Evolutionary conservation across 2,888 invertebrate genomes (phyloP), one percentile per base, ranked within the genome.

Genomic region (Papilio protenor): DNA sequence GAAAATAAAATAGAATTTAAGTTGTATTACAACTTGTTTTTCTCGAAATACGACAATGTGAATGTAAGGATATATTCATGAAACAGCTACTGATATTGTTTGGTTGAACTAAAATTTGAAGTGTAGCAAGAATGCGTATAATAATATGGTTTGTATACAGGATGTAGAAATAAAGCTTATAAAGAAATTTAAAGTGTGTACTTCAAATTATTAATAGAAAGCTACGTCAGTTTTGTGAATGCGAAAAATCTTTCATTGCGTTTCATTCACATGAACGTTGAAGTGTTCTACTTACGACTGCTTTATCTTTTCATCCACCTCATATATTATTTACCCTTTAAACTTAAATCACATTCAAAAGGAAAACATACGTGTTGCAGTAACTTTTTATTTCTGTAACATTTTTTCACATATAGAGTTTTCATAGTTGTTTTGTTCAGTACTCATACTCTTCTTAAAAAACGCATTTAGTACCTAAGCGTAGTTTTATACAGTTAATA

Each of bases 171-270:
- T 64, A 66, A 66, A 66, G 18, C n/a, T 11, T 66, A 66, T 66
- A 73, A 47, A 59, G 59, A 59, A 73, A 73, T 73, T 73, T 73
- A 59, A 73, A 73, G 75, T 70, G 23, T 33, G n/a, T 55, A 70
- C 70, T 76, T 76, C 27, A 76, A 70, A 71, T 76, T 70, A 70
- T 70, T 76, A 59, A 70, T 76, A 76, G 76, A 76, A 76, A 76
- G 59, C 76, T 71, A 45, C 59, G 45, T 47, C 47, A 57, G 76
- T 70, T 76, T 57, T 73, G 45, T 59, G 70, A 76, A 76, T 71
- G 71, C 47, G 59, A 57, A 76, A 76, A 70, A 71, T 75, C 69
- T 75, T 71, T 76, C 76, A 76, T 70, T 76, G 64, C 76, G 71
- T 47, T 70, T 70, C 45, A 76, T 76, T 76, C 76, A 76, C 73